phyloP scores from a whole-genome alignment of 2,113 vertebrate genomes.

The Lycaon pictus region DNA sequence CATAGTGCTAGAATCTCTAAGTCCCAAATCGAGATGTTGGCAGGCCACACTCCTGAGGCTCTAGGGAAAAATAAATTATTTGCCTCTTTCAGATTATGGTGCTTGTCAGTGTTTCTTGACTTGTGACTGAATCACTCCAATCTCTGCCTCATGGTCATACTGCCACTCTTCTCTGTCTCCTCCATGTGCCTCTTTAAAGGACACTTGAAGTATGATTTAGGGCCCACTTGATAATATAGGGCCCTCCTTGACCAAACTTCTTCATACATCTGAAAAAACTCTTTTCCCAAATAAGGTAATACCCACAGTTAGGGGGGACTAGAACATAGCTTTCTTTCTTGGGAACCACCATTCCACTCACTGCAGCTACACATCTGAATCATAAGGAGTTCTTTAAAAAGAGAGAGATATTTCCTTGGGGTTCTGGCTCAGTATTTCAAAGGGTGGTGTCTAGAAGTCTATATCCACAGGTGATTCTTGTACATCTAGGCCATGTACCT shows the following conservation, averaged over 20 bases:
- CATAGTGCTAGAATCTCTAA: not conserved
- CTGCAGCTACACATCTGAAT: not conserved
- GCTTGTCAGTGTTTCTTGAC: not conserved
- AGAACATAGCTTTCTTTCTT: not conserved
- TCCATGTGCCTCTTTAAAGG: not conserved
- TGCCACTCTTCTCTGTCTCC: not conserved
- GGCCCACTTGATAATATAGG: not conserved
- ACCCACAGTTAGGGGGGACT: not conserved
- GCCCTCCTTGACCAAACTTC: not conserved
- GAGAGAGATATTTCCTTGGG: not conserved
- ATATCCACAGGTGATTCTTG: not conserved
- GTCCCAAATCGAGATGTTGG: not conserved
- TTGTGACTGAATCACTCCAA: not conserved
- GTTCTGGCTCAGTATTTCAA: not conserved
- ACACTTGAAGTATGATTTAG: not conserved
- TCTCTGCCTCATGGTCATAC: not conserved
- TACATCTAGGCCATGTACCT: not conserved
- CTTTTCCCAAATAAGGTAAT: not conserved
- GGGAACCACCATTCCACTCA: not conserved
- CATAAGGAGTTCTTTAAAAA: not conserved
- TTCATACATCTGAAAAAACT: not conserved
- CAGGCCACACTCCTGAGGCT: not conserved
- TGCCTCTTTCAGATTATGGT: not conserved
- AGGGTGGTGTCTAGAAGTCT: not conserved
- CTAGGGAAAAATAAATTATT: not conserved